A percentile compares a stretch with the other conserved stretches of the same genome.
Evolutionary conservation across 92 coral and sea anemone genomes (phyloP).

Genomic region (Desmophyllum pertusum): DNA sequence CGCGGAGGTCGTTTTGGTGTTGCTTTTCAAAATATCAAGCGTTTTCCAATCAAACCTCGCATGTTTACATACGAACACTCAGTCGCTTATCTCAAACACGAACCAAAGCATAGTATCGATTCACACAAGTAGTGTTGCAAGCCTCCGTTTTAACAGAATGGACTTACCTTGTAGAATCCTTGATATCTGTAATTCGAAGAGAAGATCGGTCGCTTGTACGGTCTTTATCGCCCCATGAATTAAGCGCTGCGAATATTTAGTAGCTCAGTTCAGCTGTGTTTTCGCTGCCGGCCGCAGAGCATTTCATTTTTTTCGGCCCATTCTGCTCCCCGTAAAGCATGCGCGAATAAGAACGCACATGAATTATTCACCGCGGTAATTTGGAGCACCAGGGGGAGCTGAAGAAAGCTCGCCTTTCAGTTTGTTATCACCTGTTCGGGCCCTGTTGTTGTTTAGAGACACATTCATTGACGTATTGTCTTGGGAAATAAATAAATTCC

Average conservation of each 20-base stretch:
- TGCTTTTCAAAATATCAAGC: background rate
- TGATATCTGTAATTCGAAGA: background rate
- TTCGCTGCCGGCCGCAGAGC: background rate
- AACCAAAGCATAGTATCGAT: background rate
- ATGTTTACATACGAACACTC: background rate
- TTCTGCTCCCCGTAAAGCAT: constrained; percentile 13
- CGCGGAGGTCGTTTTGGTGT: constrained; percentile 11
- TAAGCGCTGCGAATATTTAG: constrained; percentile 27
- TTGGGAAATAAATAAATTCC: background rate
- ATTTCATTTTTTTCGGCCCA: background rate
- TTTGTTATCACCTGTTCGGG: background rate
- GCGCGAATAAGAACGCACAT: constrained; percentile 17
- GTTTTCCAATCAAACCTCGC: constrained; percentile 10
- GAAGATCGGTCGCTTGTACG: background rate
- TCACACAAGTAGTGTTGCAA: background rate
- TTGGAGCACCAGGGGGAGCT: background rate
- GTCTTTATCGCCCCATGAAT: constrained; percentile 35
- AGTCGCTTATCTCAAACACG: background rate
- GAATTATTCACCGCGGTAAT: constrained; percentile 33
- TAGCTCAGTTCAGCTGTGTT: background rate
- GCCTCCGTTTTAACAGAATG: too few species aligned
- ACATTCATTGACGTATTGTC: background rate
- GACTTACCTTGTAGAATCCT: background rate
- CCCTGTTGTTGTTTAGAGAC: constrained; percentile 1
- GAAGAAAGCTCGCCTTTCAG: background rate